Evolutionary conservation across 1,140 invertebrate species (phyloP), one percentile per base, ranked within the genome.

Genomic region (Bicyclus anynana): DNA sequence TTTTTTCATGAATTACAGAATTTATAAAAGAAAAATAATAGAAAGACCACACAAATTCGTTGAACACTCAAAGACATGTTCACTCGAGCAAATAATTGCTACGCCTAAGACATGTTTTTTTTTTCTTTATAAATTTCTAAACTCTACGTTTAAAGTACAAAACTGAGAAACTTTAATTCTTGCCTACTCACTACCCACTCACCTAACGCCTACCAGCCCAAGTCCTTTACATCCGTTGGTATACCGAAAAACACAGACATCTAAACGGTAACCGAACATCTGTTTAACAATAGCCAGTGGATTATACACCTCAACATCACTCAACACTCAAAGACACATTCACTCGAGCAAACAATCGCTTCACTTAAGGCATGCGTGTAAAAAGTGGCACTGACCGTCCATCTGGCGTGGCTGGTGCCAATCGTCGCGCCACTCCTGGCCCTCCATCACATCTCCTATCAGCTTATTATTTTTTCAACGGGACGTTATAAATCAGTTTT

Each of bases 401-500:
- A 80, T 62, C 64, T 82, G 81, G 42, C 81, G 72, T 57, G 73
- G 79, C 67, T 83, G 84, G 37, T 84, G 82, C 84, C 84, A 87
- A 53, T 85, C 83, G 54, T 73, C 78, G 57, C 84, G 77, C 84
- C 84, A 87, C 60, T 85, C 84, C 64, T 87, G 84, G 70, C 84
- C 79, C 76, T 87, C 84, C 84, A 87, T 87, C 69, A 73, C 80
- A 78, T 79, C 57, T 74, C 78, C 70, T 74, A 64, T 72, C 55
- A 61, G 68, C 58, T 74, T 77, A 80, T 86, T 82, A 81, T 84
- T 84, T 84, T 87, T 84, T 87, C 84, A 84, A 79, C 80, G 77
- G 70, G 80, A 79, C 78, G 71, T 77, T 55, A 87, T 87, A 87
- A 87, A 87, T 84, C 81, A 81, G 79, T 84, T 82, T 77, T 74